Evolutionary conservation across 2,888 invertebrate genomes (phyloP), one percentile per base, ranked within the genome.

Genomic region (Elgonia sp.): DNA sequence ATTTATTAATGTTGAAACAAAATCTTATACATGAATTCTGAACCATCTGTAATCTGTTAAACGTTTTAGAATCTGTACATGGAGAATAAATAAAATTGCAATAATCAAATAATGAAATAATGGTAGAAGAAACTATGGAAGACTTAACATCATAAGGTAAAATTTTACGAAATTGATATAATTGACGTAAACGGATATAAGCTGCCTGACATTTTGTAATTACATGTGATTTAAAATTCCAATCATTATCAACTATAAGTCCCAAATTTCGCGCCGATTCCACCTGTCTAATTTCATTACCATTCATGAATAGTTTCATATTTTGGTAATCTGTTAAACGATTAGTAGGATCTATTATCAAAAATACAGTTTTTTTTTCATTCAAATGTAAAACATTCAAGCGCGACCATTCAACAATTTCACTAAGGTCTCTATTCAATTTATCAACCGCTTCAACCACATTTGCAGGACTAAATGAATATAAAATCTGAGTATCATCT

Each of bases 11-110:
- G n/a, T n/a, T n/a, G n/a, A n/a, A n/a, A n/a, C n/a, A n/a, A n/a
- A n/a, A 53, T 29, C 70, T 50, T 8, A 70, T 53, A 50, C 70
- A 70, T 16, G 12, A 18, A 70, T 70, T 70, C 29, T 70, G 50
- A 9, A 70, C n/a, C 10, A 8, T 7, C 18, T 70, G 70, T 16
- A 70, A n/a, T n/a, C n/a, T 29, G 8, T 29, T 42, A 16, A 37
- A 14, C 2, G 50, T n/a, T 16, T 53, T 21, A 0, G 4, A 7
- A 53, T 70, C 14, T 6, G 53, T n/a, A 50, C 29, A 70, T 2
- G 70, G 53, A 5, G 21, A 16, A 37, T 70, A 70, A 7, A 70
- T 42, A 16, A 21, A n/a, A 50, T 70, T 53, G 16, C 70, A 70
- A 9, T 70, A 70, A 29, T 70, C 70, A 14, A 70, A 53, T 53